These are phyloP conservation scores for Oryzias celebensis DNA, from an alignment of 2,113 vertebrate species.

Conservation along the genomic window DNA sequence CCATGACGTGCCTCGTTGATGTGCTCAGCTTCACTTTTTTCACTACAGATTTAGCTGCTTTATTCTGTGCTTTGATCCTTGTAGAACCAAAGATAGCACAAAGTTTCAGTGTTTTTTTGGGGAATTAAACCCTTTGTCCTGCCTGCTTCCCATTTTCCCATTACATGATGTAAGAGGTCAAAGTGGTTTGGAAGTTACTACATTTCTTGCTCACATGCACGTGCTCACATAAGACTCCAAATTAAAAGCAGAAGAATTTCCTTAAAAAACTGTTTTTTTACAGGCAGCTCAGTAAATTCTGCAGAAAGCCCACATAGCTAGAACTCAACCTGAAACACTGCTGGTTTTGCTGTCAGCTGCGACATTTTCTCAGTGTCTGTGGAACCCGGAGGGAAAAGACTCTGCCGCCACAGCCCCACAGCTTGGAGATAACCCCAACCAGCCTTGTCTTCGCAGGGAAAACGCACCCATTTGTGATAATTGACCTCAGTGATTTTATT, in stretches of 20 bases:
- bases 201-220: too few species aligned
- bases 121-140: too few species aligned
- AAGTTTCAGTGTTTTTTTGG: too few species aligned
- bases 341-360: not conserved
- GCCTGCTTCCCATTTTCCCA: too few species aligned
- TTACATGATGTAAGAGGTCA: too few species aligned
- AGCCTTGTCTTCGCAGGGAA: conserved; percentile 11
- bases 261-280: not conserved
- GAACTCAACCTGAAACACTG: not conserved
- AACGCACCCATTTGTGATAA: conserved; percentile 43
- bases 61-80: too few species aligned
- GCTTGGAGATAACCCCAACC: conserved; percentile 6
- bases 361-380: conserved; percentile 12
- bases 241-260: too few species aligned
- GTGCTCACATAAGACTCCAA: too few species aligned
- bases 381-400: conserved; percentile 20
- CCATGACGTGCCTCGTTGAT: not conserved
- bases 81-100: too few species aligned
- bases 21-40: not conserved
- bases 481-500: conserved; percentile 30
- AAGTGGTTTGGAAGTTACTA: too few species aligned
- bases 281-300: not conserved
- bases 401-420: conserved; percentile 25
- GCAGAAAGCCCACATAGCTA: not conserved
- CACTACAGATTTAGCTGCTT: not conserved